Base-by-base conservation (phyloP, 2,888 invertebrate species). In the Oligia strigilis region DNA sequence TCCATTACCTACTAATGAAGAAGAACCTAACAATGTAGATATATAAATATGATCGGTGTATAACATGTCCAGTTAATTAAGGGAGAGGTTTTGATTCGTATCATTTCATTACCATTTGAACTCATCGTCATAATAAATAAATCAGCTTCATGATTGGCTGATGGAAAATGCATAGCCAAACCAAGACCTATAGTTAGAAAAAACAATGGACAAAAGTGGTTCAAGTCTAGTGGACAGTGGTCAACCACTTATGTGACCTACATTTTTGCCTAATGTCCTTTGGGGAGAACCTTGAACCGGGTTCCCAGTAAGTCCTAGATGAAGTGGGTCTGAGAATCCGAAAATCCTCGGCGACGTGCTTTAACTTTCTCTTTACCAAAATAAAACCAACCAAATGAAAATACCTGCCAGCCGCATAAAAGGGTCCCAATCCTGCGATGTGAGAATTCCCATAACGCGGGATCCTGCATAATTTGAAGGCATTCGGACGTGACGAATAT, bases 401-500 rank as follows among this genome's bases (percentile, higher is more conserved):
- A 84, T 84, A 84, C 64, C 72, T 69, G 36, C 36, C 43, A 19
- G 19, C 36, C 40, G 40, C 14, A 40, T 65, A n/a, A 14, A 65
- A 49, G n/a, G 36, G 77, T 83, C 77, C 52, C 72, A 60, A 69
- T 52, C 29, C 58, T 58, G 36, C 40, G 23, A 43, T 40, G 29
- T 60, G 19, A 58, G 43, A 65, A 79, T 79, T 72, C 58, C 8
- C 23, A 46, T n/a, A n/a, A n/a, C 58, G 6, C 43, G 14, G 19
- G n/a, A 40, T 52, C 60, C 40, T 79, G 64, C 49, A 73, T 79
- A 64, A 72, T 73, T 84, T 73, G 14, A n/a, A 40, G 2, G 55
- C 11, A 58, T 69, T 81, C n/a, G 13, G 17, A 23, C 3, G 19
- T n/a, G 36, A 17, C 11, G 1, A 76, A 76, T 29, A 49, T 43